Evolutionary conservation across 2,797 vertebrate genomes (phyloP).

Genomic region (Iguana delicatissima): DNA sequence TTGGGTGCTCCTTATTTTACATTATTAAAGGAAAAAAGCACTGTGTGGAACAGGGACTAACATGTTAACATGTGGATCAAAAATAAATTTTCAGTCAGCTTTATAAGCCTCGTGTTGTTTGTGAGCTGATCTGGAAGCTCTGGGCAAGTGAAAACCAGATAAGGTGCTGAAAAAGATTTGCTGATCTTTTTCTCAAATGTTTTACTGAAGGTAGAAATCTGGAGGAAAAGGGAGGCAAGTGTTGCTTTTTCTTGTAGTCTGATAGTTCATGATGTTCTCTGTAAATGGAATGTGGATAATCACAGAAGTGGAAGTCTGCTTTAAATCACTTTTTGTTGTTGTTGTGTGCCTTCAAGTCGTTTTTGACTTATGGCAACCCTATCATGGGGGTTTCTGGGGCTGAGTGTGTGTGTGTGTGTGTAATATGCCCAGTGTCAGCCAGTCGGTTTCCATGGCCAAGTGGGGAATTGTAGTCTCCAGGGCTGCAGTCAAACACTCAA

Average conservation of each 20-base stretch:
- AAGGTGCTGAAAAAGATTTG: not conserved
- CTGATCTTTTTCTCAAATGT: constrained; percentile 23
- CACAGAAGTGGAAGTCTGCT: not conserved
- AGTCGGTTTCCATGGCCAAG: too few relatives aligned
- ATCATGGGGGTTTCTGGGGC: too few relatives aligned
- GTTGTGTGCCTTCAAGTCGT: too few relatives aligned
- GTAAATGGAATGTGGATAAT: not conserved
- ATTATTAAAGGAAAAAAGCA: not conserved
- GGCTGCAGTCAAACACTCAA: too few relatives aligned
- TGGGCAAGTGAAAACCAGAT: not conserved
- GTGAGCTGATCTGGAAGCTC: not conserved
- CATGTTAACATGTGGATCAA: not conserved
- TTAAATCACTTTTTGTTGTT: not conserved
- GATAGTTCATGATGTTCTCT: constrained; percentile 1
- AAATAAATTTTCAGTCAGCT: constrained; percentile 4
- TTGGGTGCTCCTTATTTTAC: not conserved
- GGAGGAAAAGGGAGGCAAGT: not conserved
- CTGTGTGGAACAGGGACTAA: not conserved
- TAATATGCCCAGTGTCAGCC: too few relatives aligned
- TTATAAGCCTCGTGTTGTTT: not conserved
- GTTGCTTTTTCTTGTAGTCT: not conserved
- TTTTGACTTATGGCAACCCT: too few relatives aligned
- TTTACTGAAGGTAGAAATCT: constrained; percentile 9
- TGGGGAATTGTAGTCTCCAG: too few relatives aligned
- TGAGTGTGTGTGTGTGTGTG: too few relatives aligned